Base-by-base conservation (phyloP, 2,888 invertebrate genomes). In the Diarsia mendica region DNA sequence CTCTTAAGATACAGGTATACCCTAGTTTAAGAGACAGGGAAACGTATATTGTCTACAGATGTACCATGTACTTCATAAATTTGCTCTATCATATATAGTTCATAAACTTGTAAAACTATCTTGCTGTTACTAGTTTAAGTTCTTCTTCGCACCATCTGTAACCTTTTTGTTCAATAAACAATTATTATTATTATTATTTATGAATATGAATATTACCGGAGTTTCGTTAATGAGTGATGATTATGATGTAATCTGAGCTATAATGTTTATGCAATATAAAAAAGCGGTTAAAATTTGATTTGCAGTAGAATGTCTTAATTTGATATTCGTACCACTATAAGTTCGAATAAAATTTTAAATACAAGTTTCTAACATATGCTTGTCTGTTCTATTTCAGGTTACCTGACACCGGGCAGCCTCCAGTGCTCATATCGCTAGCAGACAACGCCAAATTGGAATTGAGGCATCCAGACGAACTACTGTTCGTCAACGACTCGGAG, bases 391-490 rank as follows among this genome's bases (percentile, higher is more conserved):
- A 79, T 96, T 96, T 51, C 96, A 97, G 97, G 92, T 97, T 97
- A 94, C 97, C 97, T 91, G 97, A 97, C 94, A 97, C 97, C 65
- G 97, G 97, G 68, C 97, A 97, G 88, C 96, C 96, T 87, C 95
- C 96, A 82, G 97, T 97, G 72, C 96, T 97, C 83, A 95, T 97
- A 88, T 97, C 97, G 69, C 92, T 97, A 84, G 96, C 97, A 82
- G 97, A 97, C 89, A 97, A 97, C 80, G 97, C 97, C 79, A 97
- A 97, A 80, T 95, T 97, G 85, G 97, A 97, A 88, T 92, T 97
- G 74, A 97, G 97, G 87, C 96, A 95, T 89, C 93, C 97, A 78
- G 97, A 97, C 81, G 97, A 97, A 86, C 89, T 96, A 46, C 88
- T 97, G 82, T 96, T 93, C 88, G 92, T 92, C 76, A 97, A 97